phyloP scores from a whole-genome alignment of 2,888 invertebrate species.

The Automeris io region DNA sequence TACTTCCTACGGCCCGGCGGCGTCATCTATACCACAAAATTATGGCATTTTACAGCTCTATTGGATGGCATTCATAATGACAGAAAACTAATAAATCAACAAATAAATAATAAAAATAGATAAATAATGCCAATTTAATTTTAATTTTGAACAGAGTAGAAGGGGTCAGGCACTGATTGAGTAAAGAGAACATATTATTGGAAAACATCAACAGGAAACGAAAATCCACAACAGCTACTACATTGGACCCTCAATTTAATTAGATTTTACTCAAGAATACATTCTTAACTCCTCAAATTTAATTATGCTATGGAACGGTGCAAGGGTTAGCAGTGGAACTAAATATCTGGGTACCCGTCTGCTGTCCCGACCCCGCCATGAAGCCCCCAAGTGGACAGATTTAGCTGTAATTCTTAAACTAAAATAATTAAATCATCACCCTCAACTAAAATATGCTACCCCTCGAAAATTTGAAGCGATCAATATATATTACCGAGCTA shows the following conservation, averaged over 20 bases:
- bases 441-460: background rate
- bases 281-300: background rate
- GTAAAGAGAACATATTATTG: constrained; percentile 34
- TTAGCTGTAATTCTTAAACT: constrained; percentile 14
- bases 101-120: no score
- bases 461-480: background rate
- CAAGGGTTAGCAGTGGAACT: constrained; percentile 3
- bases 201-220: constrained; percentile 27
- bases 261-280: background rate
- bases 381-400: constrained; percentile 22
- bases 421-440: background rate
- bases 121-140: constrained; percentile 26
- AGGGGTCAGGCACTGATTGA: constrained; percentile 33
- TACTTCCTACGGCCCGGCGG: no score
- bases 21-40: constrained; percentile 13
- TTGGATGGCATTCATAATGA: constrained; percentile 20
- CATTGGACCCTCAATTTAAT: constrained; percentile 12
- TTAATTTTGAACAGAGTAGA: constrained; percentile 34
- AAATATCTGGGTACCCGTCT: constrained; percentile 11
- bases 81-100: constrained; percentile 15
- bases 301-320: background rate
- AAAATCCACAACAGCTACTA: constrained; percentile 23
- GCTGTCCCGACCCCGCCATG: constrained; percentile 20
- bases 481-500: background rate
- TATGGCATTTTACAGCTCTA: no score